Evolutionary conservation across 2,888 invertebrate species (phyloP), one percentile per base, ranked within the genome.

Genomic region (Acleris holmiana): DNA sequence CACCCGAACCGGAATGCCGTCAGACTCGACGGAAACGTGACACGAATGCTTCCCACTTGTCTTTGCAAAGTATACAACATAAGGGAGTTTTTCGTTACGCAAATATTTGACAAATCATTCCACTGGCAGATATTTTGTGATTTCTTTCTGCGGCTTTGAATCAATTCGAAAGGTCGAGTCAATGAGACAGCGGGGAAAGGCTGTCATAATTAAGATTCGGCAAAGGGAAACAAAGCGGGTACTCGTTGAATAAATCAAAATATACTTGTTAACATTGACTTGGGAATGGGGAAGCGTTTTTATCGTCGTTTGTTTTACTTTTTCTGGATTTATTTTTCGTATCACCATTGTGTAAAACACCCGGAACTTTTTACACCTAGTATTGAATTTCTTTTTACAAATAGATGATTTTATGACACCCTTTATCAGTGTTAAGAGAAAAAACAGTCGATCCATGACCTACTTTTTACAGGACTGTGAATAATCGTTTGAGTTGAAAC

Each of bases 21-120:
- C 72, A 67, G 62, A 48, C 58, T 47, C 55, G 67, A 74, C 76
- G 76, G 71, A 77, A 76, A 82, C 82, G 81, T 82, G 82, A 72
- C 67, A 58, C 51, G 75, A 78, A 77, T 80, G 70, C 60, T 8
- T 57, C 60, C 70, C 68, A 68, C 69, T 68, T 61, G 55, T 64
- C 44, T 49, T 55, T 23, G 51, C 50, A 51, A 55, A 58, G 18
- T 41, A 29, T 69, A 49, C 40, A 41, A 67, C 55, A 41, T 51
- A 41, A 63, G 46, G 64, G 51, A 59, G 29, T 35, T 55, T 67
- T 59, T 67, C 51, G 58, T 55, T 51, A 25, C 41, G 56, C 57
- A 57, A 56, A 60, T 65, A 65, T 65, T 65, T 60, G 44, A 65
- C 44, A 50, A 59, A 54, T 54, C 40, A 54, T 25, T 58, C 57